These are phyloP conservation scores for Sphaerophoria taeniata DNA, from an alignment of 2,888 invertebrate species.

Conservation along the genomic window DNA sequence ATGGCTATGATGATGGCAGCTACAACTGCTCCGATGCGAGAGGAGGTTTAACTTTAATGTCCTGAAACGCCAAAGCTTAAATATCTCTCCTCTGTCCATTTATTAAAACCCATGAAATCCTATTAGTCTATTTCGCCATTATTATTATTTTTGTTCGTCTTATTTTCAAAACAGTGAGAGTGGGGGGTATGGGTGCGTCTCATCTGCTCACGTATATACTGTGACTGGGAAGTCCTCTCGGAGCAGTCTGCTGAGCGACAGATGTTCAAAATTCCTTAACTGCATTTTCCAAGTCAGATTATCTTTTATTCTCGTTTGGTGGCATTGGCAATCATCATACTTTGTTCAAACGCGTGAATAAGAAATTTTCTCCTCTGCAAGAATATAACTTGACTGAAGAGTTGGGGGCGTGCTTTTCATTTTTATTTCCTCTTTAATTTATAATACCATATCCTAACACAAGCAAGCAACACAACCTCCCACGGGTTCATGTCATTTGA, in stretches of 20 bases:
- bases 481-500: slow-evolving; percentile 23
- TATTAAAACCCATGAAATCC: slow-evolving; percentile 64
- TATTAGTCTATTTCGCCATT: slow-evolving; percentile 17
- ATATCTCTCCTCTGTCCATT: slow-evolving; percentile 48
- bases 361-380: slow-evolving; percentile 28
- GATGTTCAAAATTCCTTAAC: slow-evolving; percentile 63
- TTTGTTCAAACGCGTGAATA: slow-evolving; percentile 40
- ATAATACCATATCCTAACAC: slow-evolving; percentile 26
- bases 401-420: slow-evolving; percentile 50
- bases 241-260: slow-evolving; percentile 39
- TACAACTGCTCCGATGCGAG: background rate
- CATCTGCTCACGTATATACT: background rate
- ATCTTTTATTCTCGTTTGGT: slow-evolving; percentile 23
- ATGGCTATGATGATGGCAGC: slow-evolving; percentile 19
- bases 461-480: background rate
- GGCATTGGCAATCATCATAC: slow-evolving; percentile 18
- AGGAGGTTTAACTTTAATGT: slow-evolving; percentile 12
- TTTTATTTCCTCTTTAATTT: slow-evolving; percentile 62
- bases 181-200: background rate
- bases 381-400: slow-evolving; percentile 25
- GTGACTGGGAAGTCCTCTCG: background rate
- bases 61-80: slow-evolving; percentile 49
- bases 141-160: slow-evolving; percentile 6
- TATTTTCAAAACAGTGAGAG: background rate
- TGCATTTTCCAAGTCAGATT: slow-evolving; percentile 67